phyloP scores from a whole-genome alignment of 1,140 invertebrate species.

The Stratiolaelaps scimitus region DNA sequence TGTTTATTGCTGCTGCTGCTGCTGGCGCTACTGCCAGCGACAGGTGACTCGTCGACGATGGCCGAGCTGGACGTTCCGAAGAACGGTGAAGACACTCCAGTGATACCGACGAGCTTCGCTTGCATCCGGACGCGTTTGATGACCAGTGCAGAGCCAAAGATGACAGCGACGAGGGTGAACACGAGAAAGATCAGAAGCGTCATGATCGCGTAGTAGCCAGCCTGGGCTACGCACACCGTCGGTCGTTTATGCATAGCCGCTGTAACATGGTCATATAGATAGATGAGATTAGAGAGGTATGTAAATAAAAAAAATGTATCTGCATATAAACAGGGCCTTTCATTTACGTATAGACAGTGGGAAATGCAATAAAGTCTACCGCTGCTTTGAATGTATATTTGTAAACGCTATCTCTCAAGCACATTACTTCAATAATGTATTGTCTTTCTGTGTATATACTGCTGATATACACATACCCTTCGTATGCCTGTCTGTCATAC shows the following conservation, averaged over 20 bases:
- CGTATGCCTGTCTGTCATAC: too few species aligned
- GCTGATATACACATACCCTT: too few species aligned
- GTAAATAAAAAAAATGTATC: too few species aligned
- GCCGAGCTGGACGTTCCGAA: conserved; percentile 40
- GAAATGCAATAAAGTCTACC: too few species aligned
- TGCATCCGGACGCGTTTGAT: conserved; percentile 33
- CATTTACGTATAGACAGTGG: too few species aligned
- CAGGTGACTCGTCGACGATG: background rate
- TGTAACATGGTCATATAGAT: background rate
- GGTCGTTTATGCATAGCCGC: conserved; percentile 27
- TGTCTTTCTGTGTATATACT: too few species aligned
- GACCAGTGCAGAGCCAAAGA: conserved; percentile 49
- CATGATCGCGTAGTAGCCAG: conserved; percentile 62
- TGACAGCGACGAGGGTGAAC: conserved; percentile 52
- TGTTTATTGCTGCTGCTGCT: conserved; percentile 20
- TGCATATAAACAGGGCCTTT: too few species aligned
- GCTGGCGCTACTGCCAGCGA: conserved; percentile 10
- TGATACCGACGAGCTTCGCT: conserved; percentile 16
- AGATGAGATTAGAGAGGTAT: too few species aligned
- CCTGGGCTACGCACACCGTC: conserved; percentile 53
- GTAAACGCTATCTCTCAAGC: too few species aligned
- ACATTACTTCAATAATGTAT: too few species aligned
- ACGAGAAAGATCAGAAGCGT: conserved; percentile 55
- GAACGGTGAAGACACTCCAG: conserved; percentile 38
- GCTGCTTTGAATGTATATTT: too few species aligned